Evolutionary conservation across 1,140 invertebrate species (phyloP), one percentile per base, ranked within the genome.

Genomic region (Drosophila malerkotliana): DNA sequence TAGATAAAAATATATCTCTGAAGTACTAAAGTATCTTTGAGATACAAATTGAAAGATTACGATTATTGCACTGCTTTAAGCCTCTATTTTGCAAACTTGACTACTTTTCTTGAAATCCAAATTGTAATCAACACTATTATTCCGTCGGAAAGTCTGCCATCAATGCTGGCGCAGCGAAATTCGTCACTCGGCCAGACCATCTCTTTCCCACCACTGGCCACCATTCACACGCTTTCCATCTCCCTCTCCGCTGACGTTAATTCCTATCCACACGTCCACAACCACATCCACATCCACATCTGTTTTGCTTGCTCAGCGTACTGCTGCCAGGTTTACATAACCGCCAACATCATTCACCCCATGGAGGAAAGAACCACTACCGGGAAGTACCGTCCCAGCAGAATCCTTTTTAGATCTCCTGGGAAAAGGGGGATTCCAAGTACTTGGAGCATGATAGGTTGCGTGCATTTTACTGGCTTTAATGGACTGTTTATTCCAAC

Each of bases 91-190:
- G 26, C 26, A 10, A 24, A 1, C 10, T 30, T 37, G 60, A 30
- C 41, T 45, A 34, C 8, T 66, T 49, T n/a, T 62, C 26, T 28
- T 12, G 10, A 2, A 21, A 15, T 9, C 56, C 34, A 12, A 0
- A 0, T 28, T 12, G 12, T 10, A 7, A 32, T 24, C 59, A 64
- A 26, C 44, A 30, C 47, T 49, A 26, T 45, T 45, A 61, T 71
- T 79, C 69, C 87, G 76, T 83, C 84, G 83, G 71, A 66, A 56
- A 68, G 78, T 88, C 82, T 87, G 79, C 64, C 72, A 79, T 63
- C 66, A 66, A 48, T 57, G 63, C 64, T 79, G 59, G 71, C 67
- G 53, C 79, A 81, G 79, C 74, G 53, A 81, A 76, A 88, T 87
- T 85, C 83, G 82, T 85, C 82, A 85, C 78, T 74, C 45, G 63